Evolutionary conservation across 2,113 vertebrate species (phyloP).

Genomic region (Prinia subflava): DNA sequence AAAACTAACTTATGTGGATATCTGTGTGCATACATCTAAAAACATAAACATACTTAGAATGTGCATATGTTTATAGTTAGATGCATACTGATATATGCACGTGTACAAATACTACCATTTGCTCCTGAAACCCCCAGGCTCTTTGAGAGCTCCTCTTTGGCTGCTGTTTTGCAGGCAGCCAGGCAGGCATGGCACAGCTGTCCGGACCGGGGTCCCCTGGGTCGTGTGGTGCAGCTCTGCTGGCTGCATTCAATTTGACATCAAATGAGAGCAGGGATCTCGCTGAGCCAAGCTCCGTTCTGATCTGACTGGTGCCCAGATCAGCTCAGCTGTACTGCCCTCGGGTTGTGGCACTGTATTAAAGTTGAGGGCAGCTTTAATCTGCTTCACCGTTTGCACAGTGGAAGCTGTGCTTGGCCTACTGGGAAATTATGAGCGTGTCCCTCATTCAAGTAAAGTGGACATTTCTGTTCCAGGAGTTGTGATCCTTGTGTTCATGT

Average conservation of each 20-base stretch:
- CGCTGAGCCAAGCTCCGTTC: neutral
- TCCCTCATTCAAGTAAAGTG: neutral
- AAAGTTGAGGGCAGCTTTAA: slow-evolving; percentile 54
- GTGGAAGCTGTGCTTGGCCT: neutral
- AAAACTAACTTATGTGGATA: neutral
- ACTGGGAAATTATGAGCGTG: slow-evolving; percentile 32
- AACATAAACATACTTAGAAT: neutral
- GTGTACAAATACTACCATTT: neutral
- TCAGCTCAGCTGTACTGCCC: slow-evolving; percentile 32
- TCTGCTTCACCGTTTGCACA: neutral
- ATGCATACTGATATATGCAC: neutral
- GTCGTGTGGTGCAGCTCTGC: neutral
- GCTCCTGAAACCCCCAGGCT: neutral
- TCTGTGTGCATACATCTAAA: neutral
- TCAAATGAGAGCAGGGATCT: slow-evolving; percentile 41
- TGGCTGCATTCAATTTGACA: slow-evolving; percentile 23
- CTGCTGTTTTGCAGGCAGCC: neutral
- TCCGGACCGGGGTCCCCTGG: neutral
- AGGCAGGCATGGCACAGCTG: neutral
- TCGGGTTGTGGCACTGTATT: slow-evolving; percentile 5
- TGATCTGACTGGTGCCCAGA: slow-evolving; percentile 26
- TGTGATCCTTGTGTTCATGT: neutral
- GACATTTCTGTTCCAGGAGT: neutral
- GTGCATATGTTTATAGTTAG: neutral
- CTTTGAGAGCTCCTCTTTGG: neutral